Percentiles rank a stretch among this genome's conserved stretches.
These are phyloP conservation scores for Piezodorus guildinii DNA, from an alignment of 1,140 invertebrate genomes.

Conservation along the genomic window DNA sequence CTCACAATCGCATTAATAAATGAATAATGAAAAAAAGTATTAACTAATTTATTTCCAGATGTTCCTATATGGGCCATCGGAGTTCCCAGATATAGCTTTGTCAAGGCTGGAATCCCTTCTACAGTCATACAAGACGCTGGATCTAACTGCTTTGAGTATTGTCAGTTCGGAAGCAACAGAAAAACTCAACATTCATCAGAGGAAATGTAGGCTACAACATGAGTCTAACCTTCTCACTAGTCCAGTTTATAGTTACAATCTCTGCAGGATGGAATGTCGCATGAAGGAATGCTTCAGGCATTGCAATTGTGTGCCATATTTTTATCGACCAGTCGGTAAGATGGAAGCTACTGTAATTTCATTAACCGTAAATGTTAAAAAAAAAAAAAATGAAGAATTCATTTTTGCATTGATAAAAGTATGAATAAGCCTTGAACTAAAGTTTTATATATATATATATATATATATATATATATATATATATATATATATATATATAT, in stretches of 20 bases:
- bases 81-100: conserved; percentile 44
- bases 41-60: conserved; percentile 32
- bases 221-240: conserved; percentile 46
- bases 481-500: too few relatives aligned
- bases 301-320: conserved; percentile 52
- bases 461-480: too few relatives aligned
- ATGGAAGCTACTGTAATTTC: too few relatives aligned
- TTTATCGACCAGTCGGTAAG: conserved; percentile 36
- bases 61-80: conserved; percentile 43
- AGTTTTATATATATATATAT: too few relatives aligned
- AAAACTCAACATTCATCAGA: conserved; percentile 35
- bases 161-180: conserved; percentile 1
- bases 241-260: conserved; percentile 50
- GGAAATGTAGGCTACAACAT: conserved; percentile 50
- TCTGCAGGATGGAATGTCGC: conserved; percentile 53
- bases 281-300: conserved; percentile 41
- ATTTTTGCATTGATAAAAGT: too few relatives aligned
- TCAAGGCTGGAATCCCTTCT: conserved; percentile 38
- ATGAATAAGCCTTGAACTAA: too few relatives aligned
- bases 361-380: too few relatives aligned
- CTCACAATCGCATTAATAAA: too few relatives aligned
- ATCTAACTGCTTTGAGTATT: conserved; percentile 9
- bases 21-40: too few relatives aligned
- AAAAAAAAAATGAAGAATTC: too few relatives aligned
- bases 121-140: conserved; percentile 32